Evolutionary conservation across 2,113 vertebrate species (phyloP).

Genomic region (Trichomycterus rosablanca): DNA sequence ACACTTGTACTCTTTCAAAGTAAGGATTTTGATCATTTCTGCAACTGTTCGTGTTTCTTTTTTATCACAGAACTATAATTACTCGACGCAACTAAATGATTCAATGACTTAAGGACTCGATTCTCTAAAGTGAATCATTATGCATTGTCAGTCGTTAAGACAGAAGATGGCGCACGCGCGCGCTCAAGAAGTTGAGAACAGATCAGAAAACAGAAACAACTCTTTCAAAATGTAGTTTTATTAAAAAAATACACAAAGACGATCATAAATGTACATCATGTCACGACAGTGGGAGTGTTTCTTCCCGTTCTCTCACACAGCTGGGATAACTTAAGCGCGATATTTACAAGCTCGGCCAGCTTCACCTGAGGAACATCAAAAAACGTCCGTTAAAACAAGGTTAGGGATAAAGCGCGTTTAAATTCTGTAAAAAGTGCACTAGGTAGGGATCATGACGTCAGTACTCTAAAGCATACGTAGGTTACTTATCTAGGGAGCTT

Average conservation of each 20-base stretch:
- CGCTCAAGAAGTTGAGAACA: not conserved
- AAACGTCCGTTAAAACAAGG: not conserved
- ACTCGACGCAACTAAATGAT: too few species aligned
- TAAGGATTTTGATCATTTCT: too few species aligned
- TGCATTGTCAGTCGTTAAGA: too few species aligned
- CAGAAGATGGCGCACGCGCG: not conserved
- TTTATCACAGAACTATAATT: too few species aligned
- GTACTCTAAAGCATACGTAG: not conserved
- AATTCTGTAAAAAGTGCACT: not conserved
- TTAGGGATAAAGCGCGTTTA: too few species aligned
- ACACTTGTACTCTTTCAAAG: too few species aligned
- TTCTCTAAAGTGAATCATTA: too few species aligned
- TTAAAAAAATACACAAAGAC: not conserved
- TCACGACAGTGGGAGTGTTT: constrained; percentile 82
- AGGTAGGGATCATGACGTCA: not conserved
- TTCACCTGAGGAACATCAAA: constrained; percentile 71
- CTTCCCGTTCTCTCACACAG: constrained; percentile 83
- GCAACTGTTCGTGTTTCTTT: too few species aligned
- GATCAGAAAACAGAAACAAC: not conserved
- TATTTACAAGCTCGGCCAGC: constrained; percentile 83
- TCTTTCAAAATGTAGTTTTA: constrained; percentile 5
- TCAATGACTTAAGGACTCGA: too few species aligned
- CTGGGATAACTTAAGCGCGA: constrained; percentile 88
- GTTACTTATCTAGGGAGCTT: not conserved
- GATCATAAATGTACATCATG: constrained; percentile 60